Conservation (phyloP, 2,113 vertebrate species). For the Salvelinus alpinus region DNA sequence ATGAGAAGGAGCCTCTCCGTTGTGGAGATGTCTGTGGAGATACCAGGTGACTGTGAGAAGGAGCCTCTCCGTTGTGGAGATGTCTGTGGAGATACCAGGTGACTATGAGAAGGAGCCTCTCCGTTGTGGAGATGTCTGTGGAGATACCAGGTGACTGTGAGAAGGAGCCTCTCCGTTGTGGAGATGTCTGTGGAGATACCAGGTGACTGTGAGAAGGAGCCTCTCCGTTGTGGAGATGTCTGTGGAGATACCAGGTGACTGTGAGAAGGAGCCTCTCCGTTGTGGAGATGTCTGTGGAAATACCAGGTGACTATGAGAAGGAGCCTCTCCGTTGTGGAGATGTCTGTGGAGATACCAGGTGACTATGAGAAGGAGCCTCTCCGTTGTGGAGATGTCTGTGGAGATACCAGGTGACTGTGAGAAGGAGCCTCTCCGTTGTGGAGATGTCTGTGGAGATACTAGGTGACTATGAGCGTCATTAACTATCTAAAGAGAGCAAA, state of each 20-base stretch:
- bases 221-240: background rate
- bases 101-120: background rate
- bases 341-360: conserved; percentile 10
- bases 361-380: conserved; percentile 1
- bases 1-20: too few relatives aligned
- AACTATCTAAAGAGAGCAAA: conserved; percentile 4
- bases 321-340: background rate
- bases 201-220: conserved; percentile 12
- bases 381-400: background rate
- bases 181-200: background rate
- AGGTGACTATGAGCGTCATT: conserved; percentile 15
- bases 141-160: conserved; percentile 17
- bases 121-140: background rate
- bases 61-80: too few relatives aligned
- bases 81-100: too few relatives aligned
- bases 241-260: conserved; percentile 18
- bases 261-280: background rate
- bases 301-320: conserved; percentile 16
- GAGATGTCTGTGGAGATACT: background rate
- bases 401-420: conserved; percentile 18
- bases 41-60: too few relatives aligned
- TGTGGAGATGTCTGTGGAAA: background rate
- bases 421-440: background rate
- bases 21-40: too few relatives aligned
- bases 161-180: background rate